Base-by-base conservation (phyloP, 2,113 vertebrate species). In the Scolopax mira region DNA sequence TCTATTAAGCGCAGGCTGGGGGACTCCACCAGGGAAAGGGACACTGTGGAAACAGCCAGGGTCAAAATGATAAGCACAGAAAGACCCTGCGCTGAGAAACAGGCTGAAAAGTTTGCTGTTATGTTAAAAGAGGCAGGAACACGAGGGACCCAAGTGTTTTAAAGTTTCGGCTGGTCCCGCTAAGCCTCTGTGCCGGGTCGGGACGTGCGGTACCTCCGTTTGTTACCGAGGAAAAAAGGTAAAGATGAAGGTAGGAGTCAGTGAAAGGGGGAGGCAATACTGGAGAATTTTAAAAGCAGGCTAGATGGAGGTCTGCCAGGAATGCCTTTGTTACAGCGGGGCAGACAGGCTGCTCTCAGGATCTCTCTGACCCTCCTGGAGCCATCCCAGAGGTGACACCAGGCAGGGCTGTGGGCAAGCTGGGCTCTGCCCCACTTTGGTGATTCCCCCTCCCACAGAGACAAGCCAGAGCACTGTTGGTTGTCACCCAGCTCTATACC, bases 261-360 rank as follows among this genome's bases (percentile, higher is more conserved):
- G 42, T 11, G 78, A 28, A 51, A 5, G 0, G n/a, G 41, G 18
- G 52, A 55, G 33, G 35, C 58, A 66, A 57, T 28, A 57, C 65
- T 31, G 75, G 75, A 61, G 66, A 46, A 33, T 27, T 87, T 55
- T 33, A 24, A 42, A 44, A 44, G 0, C 39, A 52, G 54, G 10
- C 62, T 11, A 31, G 61, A 10, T 22, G 35, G 64, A 16, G 19
- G 51, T 37, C 37, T 48, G 71, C 10, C 12, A 15, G 70, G 49
- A 48, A 15, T 0, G 3, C 13, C 86, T 42, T 9, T 8, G 28
- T 3, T 11, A 11, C 1, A 5, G 49, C 0, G 23, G 84, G 49
- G 57, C 42, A n/a, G n/a, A 4, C 0, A 22, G 16, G 41, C 35
- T 42, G 78, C 84, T 72, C 77, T 21, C 11, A 0, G 23, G 44